These are phyloP conservation scores for Bembecia ichneumoniformis DNA, from an alignment of 2,888 invertebrate species.

Conservation along the genomic window DNA sequence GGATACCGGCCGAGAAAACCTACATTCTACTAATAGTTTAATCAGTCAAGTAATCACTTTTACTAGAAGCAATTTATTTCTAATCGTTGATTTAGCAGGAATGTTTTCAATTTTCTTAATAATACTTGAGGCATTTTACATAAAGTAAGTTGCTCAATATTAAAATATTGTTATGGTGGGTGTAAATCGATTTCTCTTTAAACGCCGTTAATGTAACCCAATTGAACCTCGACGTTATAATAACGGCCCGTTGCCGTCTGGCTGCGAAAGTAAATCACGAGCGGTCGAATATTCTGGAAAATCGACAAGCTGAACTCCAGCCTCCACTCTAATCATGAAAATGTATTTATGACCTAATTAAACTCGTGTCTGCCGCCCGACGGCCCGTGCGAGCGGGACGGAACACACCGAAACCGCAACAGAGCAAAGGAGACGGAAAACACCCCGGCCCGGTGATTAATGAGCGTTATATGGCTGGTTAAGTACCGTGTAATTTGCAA, in stretches of 20 bases:
- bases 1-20: too few species aligned
- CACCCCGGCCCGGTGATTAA: slow-evolving; percentile 72
- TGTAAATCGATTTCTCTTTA: too few species aligned
- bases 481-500: slow-evolving; percentile 85
- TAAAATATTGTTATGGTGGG: too few species aligned
- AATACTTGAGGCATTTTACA: too few species aligned
- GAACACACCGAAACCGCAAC: slow-evolving; percentile 11
- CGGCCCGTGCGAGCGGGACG: slow-evolving; percentile 31
- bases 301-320: slow-evolving; percentile 28
- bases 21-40: too few species aligned
- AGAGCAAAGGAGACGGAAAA: slow-evolving; percentile 35
- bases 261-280: slow-evolving; percentile 18
- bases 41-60: too few species aligned
- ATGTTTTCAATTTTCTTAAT: too few species aligned
- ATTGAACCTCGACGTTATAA: slow-evolving; percentile 15
- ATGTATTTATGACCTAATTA: slow-evolving; percentile 73
- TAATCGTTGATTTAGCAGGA: too few species aligned
- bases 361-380: slow-evolving; percentile 56
- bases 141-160: too few species aligned
- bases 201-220: too few species aligned
- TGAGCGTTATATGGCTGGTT: slow-evolving; percentile 78
- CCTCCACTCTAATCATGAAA: slow-evolving; percentile 62
- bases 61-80: too few species aligned
- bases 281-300: slow-evolving; percentile 24
- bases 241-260: slow-evolving; percentile 39